phyloP scores from a whole-genome alignment of 1,140 invertebrate genomes.

The Heliothis virescens region DNA sequence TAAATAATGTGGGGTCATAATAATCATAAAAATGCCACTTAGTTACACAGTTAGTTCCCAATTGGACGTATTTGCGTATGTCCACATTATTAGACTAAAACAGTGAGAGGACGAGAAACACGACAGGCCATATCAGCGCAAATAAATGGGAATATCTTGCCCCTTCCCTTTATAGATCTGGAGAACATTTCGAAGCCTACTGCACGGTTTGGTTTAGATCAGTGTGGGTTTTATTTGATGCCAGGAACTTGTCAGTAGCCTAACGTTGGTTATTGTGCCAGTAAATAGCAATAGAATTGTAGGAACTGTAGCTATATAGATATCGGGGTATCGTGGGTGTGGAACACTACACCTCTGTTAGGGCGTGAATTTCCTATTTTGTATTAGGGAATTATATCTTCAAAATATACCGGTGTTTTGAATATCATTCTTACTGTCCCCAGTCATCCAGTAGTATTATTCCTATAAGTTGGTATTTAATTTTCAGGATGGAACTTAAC shows the following conservation, averaged over 20 bases:
- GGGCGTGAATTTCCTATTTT: conserved; percentile 6
- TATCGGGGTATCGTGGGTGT: neutral
- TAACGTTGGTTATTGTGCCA: neutral
- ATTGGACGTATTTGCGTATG: no score
- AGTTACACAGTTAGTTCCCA: no score
- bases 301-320: neutral
- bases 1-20: neutral
- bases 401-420: neutral
- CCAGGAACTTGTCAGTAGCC: neutral
- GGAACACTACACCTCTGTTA: neutral
- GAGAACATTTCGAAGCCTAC: no score
- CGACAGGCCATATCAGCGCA: no score
- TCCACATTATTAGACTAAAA: no score
- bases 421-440: neutral
- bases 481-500: no score
- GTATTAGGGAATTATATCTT: neutral
- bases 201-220: neutral
- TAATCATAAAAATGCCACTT: neutral
- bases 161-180: no score
- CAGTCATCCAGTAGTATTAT: no score
- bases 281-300: neutral
- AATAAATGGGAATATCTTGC: no score
- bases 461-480: no score
- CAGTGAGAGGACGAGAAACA: no score
- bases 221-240: conserved; percentile 20